Evolutionary conservation across 1,140 invertebrate species (phyloP).

Genomic region (Amyelois transitella): DNA sequence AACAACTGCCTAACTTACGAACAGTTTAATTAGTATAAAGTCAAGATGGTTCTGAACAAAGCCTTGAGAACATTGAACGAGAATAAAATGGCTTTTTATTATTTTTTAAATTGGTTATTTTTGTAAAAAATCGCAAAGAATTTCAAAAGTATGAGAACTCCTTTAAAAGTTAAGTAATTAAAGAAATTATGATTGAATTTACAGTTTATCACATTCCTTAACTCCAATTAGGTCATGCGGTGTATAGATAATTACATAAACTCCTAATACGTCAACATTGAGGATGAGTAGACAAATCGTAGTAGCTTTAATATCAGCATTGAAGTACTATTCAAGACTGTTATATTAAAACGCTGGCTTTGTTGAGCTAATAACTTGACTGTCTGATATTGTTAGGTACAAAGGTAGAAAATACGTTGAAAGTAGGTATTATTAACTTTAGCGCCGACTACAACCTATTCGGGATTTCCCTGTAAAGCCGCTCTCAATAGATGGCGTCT

Average conservation of each 20-base stretch:
- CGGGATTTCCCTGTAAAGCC: constrained; percentile 67
- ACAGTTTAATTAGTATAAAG: constrained; percentile 46
- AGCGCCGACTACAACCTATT: constrained; percentile 56
- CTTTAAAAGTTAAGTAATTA: not conserved
- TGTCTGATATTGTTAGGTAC: constrained; percentile 26
- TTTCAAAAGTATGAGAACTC: constrained; percentile 9
- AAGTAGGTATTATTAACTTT: constrained; percentile 53
- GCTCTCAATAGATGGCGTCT: constrained; percentile 67
- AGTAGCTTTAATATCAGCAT: not conserved
- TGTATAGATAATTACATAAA: too few species aligned
- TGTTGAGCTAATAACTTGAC: constrained; percentile 2
- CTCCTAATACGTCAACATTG: not conserved
- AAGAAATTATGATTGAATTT: constrained; percentile 1
- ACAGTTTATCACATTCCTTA: not conserved
- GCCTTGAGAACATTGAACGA: constrained; percentile 14
- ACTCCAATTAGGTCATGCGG: too few species aligned
- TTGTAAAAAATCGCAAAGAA: constrained; percentile 9
- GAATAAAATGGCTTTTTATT: constrained; percentile 27
- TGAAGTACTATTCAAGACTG: not conserved
- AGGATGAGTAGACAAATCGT: not conserved
- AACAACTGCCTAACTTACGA: constrained; percentile 45
- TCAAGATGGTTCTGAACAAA: constrained; percentile 26
- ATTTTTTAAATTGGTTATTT: constrained; percentile 31
- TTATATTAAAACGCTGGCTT: not conserved
- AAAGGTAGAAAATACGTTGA: constrained; percentile 37